Percentiles rank a stretch among this genome's conserved stretches.
phyloP scores from a whole-genome alignment of 2,113 vertebrate species.

The Anoura caudifer region DNA sequence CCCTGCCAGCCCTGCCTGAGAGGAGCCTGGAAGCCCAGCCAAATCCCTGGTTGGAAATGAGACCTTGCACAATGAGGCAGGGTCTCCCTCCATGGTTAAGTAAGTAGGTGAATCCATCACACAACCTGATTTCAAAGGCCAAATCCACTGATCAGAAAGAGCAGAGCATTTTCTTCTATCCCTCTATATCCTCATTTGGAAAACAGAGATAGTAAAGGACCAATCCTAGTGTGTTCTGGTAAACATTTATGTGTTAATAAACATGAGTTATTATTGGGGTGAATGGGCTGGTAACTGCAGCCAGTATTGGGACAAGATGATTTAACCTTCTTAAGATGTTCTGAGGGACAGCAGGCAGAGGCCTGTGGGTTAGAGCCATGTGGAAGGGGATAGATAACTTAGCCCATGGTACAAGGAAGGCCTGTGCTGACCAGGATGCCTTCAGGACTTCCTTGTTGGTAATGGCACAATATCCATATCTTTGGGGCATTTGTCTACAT shows the following conservation, averaged over 20 bases:
- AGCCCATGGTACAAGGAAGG: not conserved
- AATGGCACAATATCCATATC: not conserved
- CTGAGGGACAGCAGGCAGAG: not conserved
- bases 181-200: not conserved
- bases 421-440: not conserved
- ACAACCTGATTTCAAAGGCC: not conserved
- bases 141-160: not conserved
- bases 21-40: not conserved
- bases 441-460: not conserved
- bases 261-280: not conserved
- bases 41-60: not conserved
- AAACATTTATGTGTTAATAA: not conserved
- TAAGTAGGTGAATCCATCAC: not conserved
- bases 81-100: not conserved
- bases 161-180: not conserved
- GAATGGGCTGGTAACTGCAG: not conserved
- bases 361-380: not conserved
- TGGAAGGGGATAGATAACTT: not conserved
- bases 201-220: not conserved
- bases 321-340: not conserved
- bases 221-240: not conserved
- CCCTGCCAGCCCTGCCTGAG: not conserved
- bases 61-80: fast-evolving
- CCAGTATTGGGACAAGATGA: not conserved
- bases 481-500: not conserved